Conservation (phyloP, 2,888 invertebrate genomes). For the Lacanobia oleracea region DNA sequence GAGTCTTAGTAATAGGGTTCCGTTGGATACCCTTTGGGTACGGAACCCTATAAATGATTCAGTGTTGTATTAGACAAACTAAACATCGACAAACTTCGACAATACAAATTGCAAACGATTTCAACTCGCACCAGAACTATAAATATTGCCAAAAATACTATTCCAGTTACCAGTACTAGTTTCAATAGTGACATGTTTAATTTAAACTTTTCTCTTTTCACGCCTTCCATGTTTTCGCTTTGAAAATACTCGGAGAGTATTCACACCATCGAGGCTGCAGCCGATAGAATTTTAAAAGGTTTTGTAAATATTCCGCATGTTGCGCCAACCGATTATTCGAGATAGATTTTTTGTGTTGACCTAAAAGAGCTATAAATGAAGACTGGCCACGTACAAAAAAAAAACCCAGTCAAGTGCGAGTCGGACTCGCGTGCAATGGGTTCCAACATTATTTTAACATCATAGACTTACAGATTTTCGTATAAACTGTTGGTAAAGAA, state of each 20-base stretch:
- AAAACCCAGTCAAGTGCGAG: too few species aligned
- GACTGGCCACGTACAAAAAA: too few species aligned
- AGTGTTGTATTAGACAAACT: background rate
- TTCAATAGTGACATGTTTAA: slow-evolving; percentile 12
- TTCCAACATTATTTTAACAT: too few species aligned
- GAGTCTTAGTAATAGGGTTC: too few species aligned
- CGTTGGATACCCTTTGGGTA: too few species aligned
- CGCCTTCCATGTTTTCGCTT: slow-evolving; percentile 21
- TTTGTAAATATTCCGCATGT: slow-evolving; percentile 15
- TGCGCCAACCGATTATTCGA: slow-evolving; percentile 1
- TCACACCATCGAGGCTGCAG: slow-evolving; percentile 28
- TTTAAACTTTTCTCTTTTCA: slow-evolving; percentile 16
- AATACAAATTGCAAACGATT: background rate
- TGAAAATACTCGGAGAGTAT: slow-evolving; percentile 28
- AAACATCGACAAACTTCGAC: background rate
- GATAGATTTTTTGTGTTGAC: background rate
- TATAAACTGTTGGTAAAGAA: too few species aligned
- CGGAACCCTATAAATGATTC: too few species aligned
- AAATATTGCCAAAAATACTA: slow-evolving; percentile 10
- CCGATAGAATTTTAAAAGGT: slow-evolving; percentile 31
- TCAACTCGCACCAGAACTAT: background rate
- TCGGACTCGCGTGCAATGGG: too few species aligned
- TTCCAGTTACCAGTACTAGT: background rate
- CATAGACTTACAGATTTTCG: too few species aligned
- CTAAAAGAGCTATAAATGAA: background rate